These are phyloP conservation scores for Solea senegalensis DNA, from an alignment of 2,113 vertebrate species.

Conservation along the genomic window DNA sequence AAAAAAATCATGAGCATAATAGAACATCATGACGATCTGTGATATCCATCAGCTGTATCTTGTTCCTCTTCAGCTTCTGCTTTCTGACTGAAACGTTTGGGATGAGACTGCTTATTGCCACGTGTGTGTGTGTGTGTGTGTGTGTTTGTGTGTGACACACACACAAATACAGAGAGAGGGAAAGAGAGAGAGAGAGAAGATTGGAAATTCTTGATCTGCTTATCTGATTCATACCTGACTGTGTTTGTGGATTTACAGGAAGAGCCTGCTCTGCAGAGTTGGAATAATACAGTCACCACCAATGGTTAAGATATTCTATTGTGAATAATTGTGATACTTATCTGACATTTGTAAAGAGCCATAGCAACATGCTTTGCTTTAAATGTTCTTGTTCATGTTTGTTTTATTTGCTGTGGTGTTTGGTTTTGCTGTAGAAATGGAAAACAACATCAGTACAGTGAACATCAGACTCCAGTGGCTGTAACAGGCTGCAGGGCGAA, in stretches of 20 bases:
- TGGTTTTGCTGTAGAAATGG: too few species aligned
- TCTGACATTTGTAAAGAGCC: too few species aligned
- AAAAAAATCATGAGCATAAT: background rate
- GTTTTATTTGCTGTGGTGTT: too few species aligned
- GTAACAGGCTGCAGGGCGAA: too few species aligned
- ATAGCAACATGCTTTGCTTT: too few species aligned
- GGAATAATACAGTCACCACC: slow-evolving; percentile 5
- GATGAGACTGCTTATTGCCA: slow-evolving; percentile 1
- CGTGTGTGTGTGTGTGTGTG: slow-evolving; percentile 9
- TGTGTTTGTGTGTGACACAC: slow-evolving; percentile 7
- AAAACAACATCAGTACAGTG: too few species aligned
- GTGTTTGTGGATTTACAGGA: slow-evolving; percentile 44
- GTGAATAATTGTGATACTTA: too few species aligned
- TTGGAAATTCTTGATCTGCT: slow-evolving; percentile 48
- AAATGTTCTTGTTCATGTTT: too few species aligned
- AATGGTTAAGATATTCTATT: too few species aligned
- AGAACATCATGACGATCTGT: background rate
- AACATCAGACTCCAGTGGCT: too few species aligned
- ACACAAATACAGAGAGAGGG: background rate
- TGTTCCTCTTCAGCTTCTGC: background rate
- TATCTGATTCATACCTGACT: slow-evolving; percentile 40
- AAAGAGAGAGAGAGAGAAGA: background rate
- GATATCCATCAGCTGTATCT: background rate
- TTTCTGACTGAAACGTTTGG: slow-evolving; percentile 28
- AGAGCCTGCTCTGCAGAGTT: slow-evolving; percentile 1